These are phyloP conservation scores for Dendroctonus valens DNA, from an alignment of 1,140 invertebrate species.

Conservation along the genomic window DNA sequence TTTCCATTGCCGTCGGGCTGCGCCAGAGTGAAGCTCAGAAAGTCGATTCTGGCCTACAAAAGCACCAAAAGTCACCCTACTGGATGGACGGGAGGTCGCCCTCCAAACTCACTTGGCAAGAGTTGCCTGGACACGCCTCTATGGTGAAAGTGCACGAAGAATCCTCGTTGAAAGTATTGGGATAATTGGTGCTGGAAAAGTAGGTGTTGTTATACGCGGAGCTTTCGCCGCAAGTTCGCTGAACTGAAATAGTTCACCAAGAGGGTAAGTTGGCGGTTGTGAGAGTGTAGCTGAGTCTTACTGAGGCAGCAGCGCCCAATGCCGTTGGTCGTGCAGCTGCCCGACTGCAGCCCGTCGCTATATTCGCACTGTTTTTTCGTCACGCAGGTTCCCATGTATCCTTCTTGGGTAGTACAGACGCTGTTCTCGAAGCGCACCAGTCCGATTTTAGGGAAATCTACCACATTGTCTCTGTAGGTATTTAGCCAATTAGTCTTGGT, in stretches of 20 bases:
- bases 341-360: slow-evolving; percentile 66
- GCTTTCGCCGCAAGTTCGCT: slow-evolving; percentile 64
- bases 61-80: neutral
- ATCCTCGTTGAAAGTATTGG: slow-evolving; percentile 63
- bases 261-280: neutral
- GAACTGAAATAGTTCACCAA: slow-evolving; percentile 56
- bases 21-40: slow-evolving; percentile 68
- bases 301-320: slow-evolving; percentile 72
- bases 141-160: slow-evolving; percentile 69
- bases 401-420: slow-evolving; percentile 61
- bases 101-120: slow-evolving; percentile 66
- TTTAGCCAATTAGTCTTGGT: neutral
- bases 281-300: slow-evolving; percentile 49
- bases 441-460: slow-evolving; percentile 48
- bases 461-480: neutral
- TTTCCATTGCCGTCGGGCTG: slow-evolving; percentile 71
- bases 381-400: slow-evolving; percentile 70
- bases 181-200: slow-evolving; percentile 74
- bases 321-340: slow-evolving; percentile 63
- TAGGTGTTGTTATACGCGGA: slow-evolving; percentile 79
- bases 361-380: slow-evolving; percentile 68
- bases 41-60: slow-evolving; percentile 72
- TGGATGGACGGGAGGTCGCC: neutral
- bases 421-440: slow-evolving; percentile 70
- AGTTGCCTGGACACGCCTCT: slow-evolving; percentile 62